Percentiles rank a stretch among this genome's conserved stretches.
Evolutionary conservation across 2,888 invertebrate genomes (phyloP).

Genomic region (Lithosia quadra): DNA sequence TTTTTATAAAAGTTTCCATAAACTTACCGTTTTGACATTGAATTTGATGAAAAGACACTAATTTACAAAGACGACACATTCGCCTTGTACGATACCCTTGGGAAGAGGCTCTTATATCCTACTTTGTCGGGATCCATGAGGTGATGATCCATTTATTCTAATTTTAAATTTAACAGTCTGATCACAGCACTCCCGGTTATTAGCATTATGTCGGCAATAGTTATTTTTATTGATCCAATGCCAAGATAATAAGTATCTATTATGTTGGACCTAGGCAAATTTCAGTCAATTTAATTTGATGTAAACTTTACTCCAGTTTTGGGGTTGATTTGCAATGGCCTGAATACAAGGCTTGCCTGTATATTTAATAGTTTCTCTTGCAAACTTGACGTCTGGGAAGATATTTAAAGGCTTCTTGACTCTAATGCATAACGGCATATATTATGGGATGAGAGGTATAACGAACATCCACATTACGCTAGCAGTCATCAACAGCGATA

Average conservation of each 20-base stretch:
- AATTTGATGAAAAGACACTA: background rate
- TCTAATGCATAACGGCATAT: too few relatives aligned
- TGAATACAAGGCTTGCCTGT: too few relatives aligned
- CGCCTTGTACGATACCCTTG: background rate
- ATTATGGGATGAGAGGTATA: too few relatives aligned
- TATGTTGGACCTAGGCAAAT: background rate
- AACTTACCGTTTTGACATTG: background rate
- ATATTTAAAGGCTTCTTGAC: too few relatives aligned
- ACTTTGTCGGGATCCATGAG: background rate
- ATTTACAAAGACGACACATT: too few relatives aligned
- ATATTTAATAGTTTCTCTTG: background rate
- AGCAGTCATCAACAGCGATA: too few relatives aligned
- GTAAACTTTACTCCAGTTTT: background rate
- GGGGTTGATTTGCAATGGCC: background rate
- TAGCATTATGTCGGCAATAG: too few relatives aligned
- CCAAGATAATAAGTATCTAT: constrained; percentile 4
- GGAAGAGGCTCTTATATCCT: background rate
- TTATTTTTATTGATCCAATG: background rate
- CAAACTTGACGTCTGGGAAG: background rate
- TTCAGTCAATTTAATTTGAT: background rate
- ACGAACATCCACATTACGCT: too few relatives aligned
- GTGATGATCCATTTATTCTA: too few relatives aligned
- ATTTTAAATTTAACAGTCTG: too few relatives aligned
- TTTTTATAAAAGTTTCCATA: constrained; percentile 3
- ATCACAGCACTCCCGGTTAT: background rate